Evolutionary conservation across 2,888 invertebrate genomes (phyloP), one percentile per base, ranked within the genome.

Genomic region (Lepidochrysops patricia): DNA sequence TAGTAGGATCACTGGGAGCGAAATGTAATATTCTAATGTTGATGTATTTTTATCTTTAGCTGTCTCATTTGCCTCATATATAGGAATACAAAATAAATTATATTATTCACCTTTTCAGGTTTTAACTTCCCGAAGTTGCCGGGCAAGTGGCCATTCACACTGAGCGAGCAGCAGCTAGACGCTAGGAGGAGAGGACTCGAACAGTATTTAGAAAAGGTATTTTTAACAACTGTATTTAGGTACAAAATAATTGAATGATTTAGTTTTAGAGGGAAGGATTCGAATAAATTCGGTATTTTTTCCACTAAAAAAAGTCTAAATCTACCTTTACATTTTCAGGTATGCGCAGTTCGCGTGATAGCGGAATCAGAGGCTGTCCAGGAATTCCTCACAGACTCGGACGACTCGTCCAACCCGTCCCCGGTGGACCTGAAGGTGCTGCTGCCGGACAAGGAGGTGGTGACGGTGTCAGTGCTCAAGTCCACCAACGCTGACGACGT

Each of bases 41-140:
- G n/a, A n/a, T n/a, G n/a, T n/a, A n/a, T n/a, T n/a, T n/a, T n/a
- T n/a, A n/a, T n/a, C n/a, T n/a, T n/a, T n/a, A n/a, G n/a, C n/a
- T n/a, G n/a, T n/a, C n/a, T n/a, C n/a, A n/a, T n/a, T n/a, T n/a
- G n/a, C n/a, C n/a, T n/a, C n/a, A n/a, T n/a, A n/a, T n/a, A 60
- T 26, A 9, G 4, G 12, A 13, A 23, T 7, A 61, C 15, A 35
- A 1, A 23, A 25, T 25, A 6, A 29, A 29, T 29, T n/a, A n/a
- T n/a, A n/a, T 48, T 0, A 1, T 29, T 29, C 23, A 61, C 48
- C 15, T n/a, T 71, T 72, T 0, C 72, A 91, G 92, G 96, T 60
- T 99, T 97, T 80, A 96, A 94, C 82, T 99, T 98, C 80, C 99
- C 99, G 0, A 98, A 98, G 85, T 84, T 99, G 70, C 99, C 99